A percentile compares a stretch with the other conserved stretches of the same genome.
phyloP scores from a whole-genome alignment of 2,888 invertebrate genomes.

The Agonopterix alstromeriana region DNA sequence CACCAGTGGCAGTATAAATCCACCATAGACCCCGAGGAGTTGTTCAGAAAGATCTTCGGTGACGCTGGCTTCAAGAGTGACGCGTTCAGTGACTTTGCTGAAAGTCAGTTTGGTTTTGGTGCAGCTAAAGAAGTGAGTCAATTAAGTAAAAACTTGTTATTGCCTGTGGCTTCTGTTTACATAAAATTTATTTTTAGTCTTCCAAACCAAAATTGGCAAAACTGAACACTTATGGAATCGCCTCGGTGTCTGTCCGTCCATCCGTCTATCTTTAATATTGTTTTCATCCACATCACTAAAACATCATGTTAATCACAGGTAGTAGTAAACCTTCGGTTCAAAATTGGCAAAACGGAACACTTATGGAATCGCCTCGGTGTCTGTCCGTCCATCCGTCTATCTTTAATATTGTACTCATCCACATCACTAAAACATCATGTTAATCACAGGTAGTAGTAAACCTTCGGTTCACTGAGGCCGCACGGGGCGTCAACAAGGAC shows the following conservation, averaged over 20 bases:
- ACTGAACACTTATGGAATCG: too few species aligned
- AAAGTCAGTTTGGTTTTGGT: constrained; percentile 93
- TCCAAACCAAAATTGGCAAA: too few species aligned
- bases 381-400: too few species aligned
- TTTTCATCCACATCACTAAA: too few species aligned
- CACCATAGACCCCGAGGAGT: constrained; percentile 95
- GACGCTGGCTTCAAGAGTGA: constrained; percentile 83
- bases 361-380: too few species aligned
- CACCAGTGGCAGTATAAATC: constrained; percentile 92
- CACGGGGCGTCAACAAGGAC: constrained; percentile 96
- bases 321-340: constrained; percentile 92
- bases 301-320: constrained; percentile 65
- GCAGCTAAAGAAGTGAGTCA: constrained; percentile 88
- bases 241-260: too few species aligned
- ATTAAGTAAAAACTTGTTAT: too few species aligned
- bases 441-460: constrained; percentile 85
- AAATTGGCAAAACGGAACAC: too few species aligned
- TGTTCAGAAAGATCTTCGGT: constrained; percentile 98
- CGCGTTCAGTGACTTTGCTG: constrained; percentile 89
- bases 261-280: too few species aligned
- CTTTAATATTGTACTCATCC: too few species aligned
- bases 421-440: not conserved
- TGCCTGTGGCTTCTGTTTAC: too few species aligned
- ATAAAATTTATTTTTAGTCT: too few species aligned
- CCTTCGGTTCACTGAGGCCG: constrained; percentile 94